Evolutionary conservation across 2,797 vertebrate genomes (phyloP), one percentile per base, ranked within the genome.

Genomic region (Oreochromis mossambicus): DNA sequence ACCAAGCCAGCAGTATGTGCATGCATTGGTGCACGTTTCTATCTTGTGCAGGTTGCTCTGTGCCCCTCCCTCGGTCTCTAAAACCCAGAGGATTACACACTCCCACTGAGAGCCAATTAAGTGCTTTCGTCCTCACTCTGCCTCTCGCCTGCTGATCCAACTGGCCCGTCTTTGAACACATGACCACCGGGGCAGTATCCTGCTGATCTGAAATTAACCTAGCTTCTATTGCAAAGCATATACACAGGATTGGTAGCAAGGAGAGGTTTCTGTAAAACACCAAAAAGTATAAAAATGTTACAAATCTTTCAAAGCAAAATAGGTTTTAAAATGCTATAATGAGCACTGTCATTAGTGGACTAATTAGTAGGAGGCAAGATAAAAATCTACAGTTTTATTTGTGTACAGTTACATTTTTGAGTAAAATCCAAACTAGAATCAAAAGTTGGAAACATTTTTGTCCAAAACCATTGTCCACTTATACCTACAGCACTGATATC

Each of bases 51-150:
- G 68, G 50, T 32, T 86, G 54, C 54, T 84, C 73, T 82, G n/a
- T 46, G 77, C 50, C 29, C 81, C 21, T 55, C 41, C 77, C 81
- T 55, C 50, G 52, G 21, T 2, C 46, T 80, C 41, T 89, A 90
- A 91, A 92, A 82, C 58, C 83, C 38, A 29, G 70, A 90, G 92
- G 95, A 96, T 95, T 95, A 95, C 87, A 81, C 77, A 32, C 81
- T 87, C 88, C 86, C 48, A 54, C 81, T 10, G 13, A 89, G 92
- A 95, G 92, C 94, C 93, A 93, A 95, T 95, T 95, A 96, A 87
- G 89, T 70, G 80, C 90, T 93, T 94, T 94, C 2, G 3, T 81
- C 87, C 43, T 80, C 13, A 4, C 41, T 82, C 83, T 84, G 21
- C 84, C 81, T 86, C 77, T 55, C 76, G 63, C 81, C 75, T 82